Conservation (phyloP, 2,113 vertebrate genomes). For the Benitochromis conjunctus region DNA sequence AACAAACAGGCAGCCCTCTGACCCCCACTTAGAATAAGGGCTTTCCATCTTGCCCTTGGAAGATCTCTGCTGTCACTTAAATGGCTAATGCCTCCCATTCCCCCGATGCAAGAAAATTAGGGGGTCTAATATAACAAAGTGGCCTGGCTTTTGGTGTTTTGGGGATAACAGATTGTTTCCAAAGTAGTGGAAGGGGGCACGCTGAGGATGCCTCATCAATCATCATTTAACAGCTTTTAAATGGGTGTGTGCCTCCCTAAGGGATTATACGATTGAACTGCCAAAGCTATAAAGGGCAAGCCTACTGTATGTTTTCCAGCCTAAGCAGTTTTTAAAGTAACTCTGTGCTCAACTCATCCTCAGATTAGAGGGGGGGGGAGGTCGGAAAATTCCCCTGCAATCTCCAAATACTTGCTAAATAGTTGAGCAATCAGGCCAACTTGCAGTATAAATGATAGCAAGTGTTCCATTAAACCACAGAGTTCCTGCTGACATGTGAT, state of each 20-base stretch:
- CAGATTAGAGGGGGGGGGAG: neutral
- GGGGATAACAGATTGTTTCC: conserved; percentile 68
- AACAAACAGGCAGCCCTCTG: conserved; percentile 41
- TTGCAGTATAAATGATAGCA: neutral
- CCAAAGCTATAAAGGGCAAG: conserved; percentile 44
- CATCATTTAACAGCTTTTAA: conserved; percentile 68
- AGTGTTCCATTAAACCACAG: neutral
- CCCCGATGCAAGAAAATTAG: conserved; percentile 57
- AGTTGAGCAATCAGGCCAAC: neutral
- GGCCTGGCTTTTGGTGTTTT: conserved; percentile 44
- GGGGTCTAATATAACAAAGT: conserved; percentile 58
- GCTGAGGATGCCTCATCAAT: conserved; percentile 63
- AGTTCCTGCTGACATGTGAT: neutral
- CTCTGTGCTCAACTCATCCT: neutral
- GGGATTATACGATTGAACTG: conserved; percentile 51
- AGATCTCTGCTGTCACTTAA: conserved; percentile 63
- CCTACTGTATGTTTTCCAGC: conserved; percentile 39
- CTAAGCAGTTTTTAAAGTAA: conserved; percentile 52
- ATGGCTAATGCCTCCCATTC: conserved; percentile 55
- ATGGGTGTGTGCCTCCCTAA: conserved; percentile 49
- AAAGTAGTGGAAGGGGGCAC: conserved; percentile 51
- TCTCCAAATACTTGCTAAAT: neutral
- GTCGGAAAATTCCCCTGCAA: neutral
- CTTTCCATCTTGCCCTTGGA: conserved; percentile 61
- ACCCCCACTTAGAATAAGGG: conserved; percentile 50